A percentile compares a stretch with the other conserved stretches of the same genome.
These are phyloP conservation scores for Drosophila takahashii DNA, from an alignment of 1,140 invertebrate species.

Conservation along the genomic window DNA sequence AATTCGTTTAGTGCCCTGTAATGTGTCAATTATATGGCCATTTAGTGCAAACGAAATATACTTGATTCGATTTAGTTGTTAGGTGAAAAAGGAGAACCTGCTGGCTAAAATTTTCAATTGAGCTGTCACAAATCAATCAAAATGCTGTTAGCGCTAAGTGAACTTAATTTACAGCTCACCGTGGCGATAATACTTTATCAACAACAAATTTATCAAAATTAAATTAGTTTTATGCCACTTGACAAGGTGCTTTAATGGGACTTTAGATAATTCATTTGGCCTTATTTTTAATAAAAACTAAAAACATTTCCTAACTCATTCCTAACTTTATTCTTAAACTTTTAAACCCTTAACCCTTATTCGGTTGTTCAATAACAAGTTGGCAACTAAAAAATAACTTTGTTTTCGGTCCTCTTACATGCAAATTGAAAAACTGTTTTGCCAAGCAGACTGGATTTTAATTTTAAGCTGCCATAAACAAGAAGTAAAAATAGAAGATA, in stretches of 20 bases:
- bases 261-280: background rate
- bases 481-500: conserved; percentile 22
- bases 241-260: background rate
- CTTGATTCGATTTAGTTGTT: conserved; percentile 33
- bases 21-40: conserved; percentile 64
- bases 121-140: conserved; percentile 35
- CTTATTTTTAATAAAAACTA: background rate
- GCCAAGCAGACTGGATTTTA: conserved; percentile 7
- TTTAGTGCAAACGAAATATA: conserved; percentile 44
- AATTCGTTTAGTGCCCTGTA: conserved; percentile 26
- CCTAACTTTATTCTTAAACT: background rate
- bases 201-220: conserved; percentile 2
- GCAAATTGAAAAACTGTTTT: conserved; percentile 47
- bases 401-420: background rate
- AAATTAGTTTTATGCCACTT: background rate
- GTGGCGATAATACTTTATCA: background rate
- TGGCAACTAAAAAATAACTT: conserved; percentile 14
- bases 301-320: background rate
- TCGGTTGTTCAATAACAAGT: background rate
- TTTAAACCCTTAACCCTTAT: no score
- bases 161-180: background rate
- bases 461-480: conserved; percentile 26
- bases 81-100: background rate
- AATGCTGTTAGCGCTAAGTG: background rate
- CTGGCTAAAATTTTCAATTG: conserved; percentile 8